Evolutionary conservation across 1,140 invertebrate species (phyloP).

Genomic region (Sitophilus oryzae): DNA sequence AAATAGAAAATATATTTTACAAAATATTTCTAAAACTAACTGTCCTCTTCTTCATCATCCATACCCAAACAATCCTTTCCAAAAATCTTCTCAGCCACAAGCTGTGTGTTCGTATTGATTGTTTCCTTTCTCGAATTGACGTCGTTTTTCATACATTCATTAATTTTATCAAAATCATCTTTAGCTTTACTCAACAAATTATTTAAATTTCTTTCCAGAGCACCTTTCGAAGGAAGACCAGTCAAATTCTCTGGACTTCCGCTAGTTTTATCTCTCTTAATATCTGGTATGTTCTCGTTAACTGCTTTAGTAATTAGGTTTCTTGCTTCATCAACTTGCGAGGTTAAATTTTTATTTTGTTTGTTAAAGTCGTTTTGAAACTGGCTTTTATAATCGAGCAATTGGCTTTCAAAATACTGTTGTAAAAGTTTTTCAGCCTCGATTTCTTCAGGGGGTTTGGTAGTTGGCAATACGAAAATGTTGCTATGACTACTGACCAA

Average conservation of each 20-base stretch:
- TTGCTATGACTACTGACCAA: background rate
- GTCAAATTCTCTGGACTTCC: background rate
- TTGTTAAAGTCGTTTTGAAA: conserved; percentile 10
- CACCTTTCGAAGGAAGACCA: conserved; percentile 1
- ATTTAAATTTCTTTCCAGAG: background rate
- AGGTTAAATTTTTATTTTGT: background rate
- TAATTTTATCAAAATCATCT: conserved; percentile 9
- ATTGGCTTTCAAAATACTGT: conserved; percentile 7
- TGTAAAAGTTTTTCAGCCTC: conserved; percentile 16
- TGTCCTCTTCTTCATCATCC: too few species aligned
- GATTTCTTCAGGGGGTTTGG: conserved; percentile 11
- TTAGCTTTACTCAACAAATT: background rate
- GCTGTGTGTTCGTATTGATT: conserved; percentile 8
- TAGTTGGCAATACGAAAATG: conserved; percentile 8
- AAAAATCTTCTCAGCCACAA: conserved; percentile 10
- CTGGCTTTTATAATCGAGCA: conserved; percentile 6
- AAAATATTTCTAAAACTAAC: too few species aligned
- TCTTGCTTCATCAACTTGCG: background rate
- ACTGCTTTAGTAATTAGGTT: background rate
- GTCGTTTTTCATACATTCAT: background rate
- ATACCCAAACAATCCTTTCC: conserved; percentile 1
- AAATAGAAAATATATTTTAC: too few species aligned
- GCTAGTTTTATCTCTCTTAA: background rate
- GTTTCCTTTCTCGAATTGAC: background rate
- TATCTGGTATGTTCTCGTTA: background rate